Percentiles rank a stretch among this genome's conserved stretches.
Conservation (phyloP, 2,888 invertebrate species). For the Trypoxylon attenuatum region DNA sequence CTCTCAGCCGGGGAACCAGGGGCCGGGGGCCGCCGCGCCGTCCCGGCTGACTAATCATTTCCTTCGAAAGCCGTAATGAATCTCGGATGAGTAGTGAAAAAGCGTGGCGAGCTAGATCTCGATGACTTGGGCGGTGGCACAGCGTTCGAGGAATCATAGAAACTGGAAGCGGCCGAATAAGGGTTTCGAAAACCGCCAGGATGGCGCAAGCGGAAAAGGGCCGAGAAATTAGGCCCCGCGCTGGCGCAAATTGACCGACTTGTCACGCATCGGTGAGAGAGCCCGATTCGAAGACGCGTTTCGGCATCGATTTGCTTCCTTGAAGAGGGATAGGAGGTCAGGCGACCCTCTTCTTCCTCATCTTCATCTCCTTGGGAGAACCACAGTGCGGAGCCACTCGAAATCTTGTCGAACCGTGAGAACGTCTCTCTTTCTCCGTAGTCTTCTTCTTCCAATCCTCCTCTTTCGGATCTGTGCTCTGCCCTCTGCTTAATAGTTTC, state of each 20-base stretch:
- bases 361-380: slow-evolving; percentile 7
- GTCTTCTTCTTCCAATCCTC: background rate
- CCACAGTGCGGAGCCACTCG: background rate
- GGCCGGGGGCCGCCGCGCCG: too few relatives aligned
- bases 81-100: too few relatives aligned
- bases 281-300: slow-evolving; percentile 34
- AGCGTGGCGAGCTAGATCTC: too few relatives aligned
- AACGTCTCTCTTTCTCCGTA: slow-evolving; percentile 8
- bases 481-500: background rate
- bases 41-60: too few relatives aligned
- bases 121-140: too few relatives aligned
- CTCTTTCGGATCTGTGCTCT: background rate
- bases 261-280: slow-evolving; percentile 54
- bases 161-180: too few relatives aligned
- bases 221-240: too few relatives aligned
- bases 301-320: background rate
- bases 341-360: background rate
- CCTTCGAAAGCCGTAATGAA: too few relatives aligned
- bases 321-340: background rate
- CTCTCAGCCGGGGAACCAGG: too few relatives aligned
- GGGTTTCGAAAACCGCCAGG: too few relatives aligned
- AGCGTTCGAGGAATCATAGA: too few relatives aligned
- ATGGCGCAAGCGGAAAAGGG: too few relatives aligned
- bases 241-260: slow-evolving; percentile 50
- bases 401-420: slow-evolving; percentile 22